A percentile compares a stretch with the other conserved stretches of the same genome.
Conservation (phyloP, 2,113 vertebrate genomes). For the Pungitius pungitius region DNA sequence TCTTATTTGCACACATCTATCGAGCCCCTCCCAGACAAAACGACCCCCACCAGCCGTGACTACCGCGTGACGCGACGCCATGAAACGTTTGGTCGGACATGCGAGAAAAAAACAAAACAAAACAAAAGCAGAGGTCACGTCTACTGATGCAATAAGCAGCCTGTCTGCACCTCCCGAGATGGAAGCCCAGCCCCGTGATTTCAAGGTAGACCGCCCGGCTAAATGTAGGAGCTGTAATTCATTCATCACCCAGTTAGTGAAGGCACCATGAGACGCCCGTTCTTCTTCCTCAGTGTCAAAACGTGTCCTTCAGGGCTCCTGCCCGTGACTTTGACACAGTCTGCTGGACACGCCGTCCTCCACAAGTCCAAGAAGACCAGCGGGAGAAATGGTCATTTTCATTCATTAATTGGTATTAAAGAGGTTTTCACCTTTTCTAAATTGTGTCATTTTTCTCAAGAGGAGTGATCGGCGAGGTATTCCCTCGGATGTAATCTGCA, state of each 20-base stretch:
- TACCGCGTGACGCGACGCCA: slow-evolving; percentile 47
- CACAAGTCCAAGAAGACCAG: slow-evolving; percentile 45
- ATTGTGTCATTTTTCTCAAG: no score
- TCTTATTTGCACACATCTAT: slow-evolving; percentile 35
- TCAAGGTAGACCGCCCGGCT: slow-evolving; percentile 82
- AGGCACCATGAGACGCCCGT: slow-evolving; percentile 75
- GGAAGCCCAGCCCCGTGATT: slow-evolving; percentile 71
- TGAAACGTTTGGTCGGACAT: slow-evolving; percentile 68
- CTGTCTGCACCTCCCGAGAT: slow-evolving; percentile 62
- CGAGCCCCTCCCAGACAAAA: slow-evolving; percentile 33
- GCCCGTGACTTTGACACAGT: slow-evolving; percentile 77
- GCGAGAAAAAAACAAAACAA: no score
- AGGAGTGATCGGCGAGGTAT: no score
- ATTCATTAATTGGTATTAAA: slow-evolving; percentile 3
- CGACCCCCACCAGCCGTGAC: slow-evolving; percentile 42
- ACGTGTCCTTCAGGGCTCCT: slow-evolving; percentile 80
- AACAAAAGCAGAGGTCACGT: slow-evolving; percentile 64
- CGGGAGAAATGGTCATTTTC: background rate
- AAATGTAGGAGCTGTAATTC: slow-evolving; percentile 81
- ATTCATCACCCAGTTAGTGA: slow-evolving; percentile 80
- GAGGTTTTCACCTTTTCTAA: background rate
- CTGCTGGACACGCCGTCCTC: slow-evolving; percentile 64
- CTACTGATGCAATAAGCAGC: slow-evolving; percentile 68
- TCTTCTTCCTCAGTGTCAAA: slow-evolving; percentile 74
- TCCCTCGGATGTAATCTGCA: no score